Evolutionary conservation across 2,888 invertebrate genomes (phyloP).

Genomic region (Eilema griseolum): DNA sequence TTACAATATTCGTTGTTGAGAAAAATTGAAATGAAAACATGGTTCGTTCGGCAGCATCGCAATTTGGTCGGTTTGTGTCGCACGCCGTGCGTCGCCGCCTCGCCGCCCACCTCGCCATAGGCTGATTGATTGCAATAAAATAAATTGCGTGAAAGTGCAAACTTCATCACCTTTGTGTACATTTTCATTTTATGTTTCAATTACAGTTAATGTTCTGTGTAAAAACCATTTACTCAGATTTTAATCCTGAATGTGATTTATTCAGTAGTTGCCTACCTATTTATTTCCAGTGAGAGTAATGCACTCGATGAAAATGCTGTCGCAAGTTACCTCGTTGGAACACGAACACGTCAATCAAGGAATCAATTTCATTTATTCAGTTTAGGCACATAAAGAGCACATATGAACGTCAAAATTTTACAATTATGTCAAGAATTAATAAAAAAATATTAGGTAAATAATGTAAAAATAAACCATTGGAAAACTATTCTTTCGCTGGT

Average conservation of each 20-base stretch:
- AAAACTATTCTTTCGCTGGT: too few relatives aligned
- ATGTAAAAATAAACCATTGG: too few relatives aligned
- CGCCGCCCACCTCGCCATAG: conserved; percentile 49
- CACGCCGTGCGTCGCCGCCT: conserved; percentile 22
- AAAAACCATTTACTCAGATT: conserved; percentile 25
- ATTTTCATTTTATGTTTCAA: conserved; percentile 40
- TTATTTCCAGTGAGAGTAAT: too few relatives aligned
- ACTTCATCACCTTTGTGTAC: conserved; percentile 57
- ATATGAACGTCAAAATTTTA: too few relatives aligned
- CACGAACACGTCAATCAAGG: too few relatives aligned
- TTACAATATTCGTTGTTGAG: conserved; percentile 75
- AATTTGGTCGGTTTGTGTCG: conserved; percentile 75
- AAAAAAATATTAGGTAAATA: too few relatives aligned
- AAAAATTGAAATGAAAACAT: conserved; percentile 74
- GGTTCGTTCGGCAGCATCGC: conserved; percentile 67
- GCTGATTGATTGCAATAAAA: conserved; percentile 75
- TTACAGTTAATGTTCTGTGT: conserved; percentile 40
- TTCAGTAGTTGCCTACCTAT: too few relatives aligned
- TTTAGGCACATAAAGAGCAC: too few relatives aligned
- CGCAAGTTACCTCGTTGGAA: too few relatives aligned
- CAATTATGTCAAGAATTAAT: too few relatives aligned
- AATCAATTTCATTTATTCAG: too few relatives aligned
- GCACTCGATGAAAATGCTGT: too few relatives aligned
- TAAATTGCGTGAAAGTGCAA: conserved; percentile 68
- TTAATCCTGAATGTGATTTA: neutral